These are phyloP conservation scores for Saiga tatarica DNA, from an alignment of 2,113 vertebrate genomes.

Conservation along the genomic window DNA sequence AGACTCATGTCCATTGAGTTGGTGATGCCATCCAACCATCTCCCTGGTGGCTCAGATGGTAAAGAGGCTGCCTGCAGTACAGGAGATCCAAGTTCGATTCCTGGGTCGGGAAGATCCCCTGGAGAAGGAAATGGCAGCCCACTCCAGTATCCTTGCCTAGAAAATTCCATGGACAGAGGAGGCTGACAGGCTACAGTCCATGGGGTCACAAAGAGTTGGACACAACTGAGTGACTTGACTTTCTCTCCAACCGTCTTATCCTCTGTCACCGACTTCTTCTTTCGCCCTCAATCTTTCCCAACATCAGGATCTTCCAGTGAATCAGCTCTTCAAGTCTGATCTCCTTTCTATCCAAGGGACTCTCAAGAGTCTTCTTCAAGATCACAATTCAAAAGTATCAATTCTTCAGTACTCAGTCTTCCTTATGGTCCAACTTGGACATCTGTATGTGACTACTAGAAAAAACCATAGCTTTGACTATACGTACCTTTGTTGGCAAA, in stretches of 20 bases:
- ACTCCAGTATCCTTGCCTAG: background rate
- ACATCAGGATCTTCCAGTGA: background rate
- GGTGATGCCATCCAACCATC: background rate
- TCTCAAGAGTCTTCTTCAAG: background rate
- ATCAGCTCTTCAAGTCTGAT: background rate
- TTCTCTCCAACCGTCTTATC: background rate
- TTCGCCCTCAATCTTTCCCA: background rate
- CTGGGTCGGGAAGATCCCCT: background rate
- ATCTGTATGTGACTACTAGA: background rate
- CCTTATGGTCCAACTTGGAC: background rate
- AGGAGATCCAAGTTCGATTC: background rate
- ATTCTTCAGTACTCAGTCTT: background rate
- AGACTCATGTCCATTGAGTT: background rate
- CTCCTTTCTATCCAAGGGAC: background rate
- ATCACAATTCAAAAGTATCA: background rate
- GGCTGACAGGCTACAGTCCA: background rate
- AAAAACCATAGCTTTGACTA: background rate
- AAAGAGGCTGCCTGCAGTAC: background rate
- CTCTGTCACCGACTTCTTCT: background rate
- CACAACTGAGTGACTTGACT: background rate
- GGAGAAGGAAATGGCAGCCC: background rate
- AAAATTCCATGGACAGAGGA: background rate
- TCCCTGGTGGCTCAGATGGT: background rate
- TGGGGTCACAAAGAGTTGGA: background rate
- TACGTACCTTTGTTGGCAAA: background rate